A percentile compares a stretch with the other conserved stretches of the same genome.
Evolutionary conservation across 2,888 invertebrate genomes (phyloP).

Genomic region (Ichneumoninae sp.): DNA sequence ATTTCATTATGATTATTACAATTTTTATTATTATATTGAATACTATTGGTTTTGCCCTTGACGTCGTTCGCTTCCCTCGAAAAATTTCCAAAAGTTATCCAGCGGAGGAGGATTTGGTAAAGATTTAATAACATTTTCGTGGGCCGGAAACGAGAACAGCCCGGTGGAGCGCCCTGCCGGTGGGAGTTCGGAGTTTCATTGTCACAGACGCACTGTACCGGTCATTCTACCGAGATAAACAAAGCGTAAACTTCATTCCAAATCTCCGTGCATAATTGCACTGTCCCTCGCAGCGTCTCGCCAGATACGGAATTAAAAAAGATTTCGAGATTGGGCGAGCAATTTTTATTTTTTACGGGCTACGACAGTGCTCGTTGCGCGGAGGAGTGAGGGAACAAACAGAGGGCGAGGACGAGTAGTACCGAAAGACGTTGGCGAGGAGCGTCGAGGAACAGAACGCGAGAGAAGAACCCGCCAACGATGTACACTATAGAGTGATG

Average conservation of each 20-base stretch:
- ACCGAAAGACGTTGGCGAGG: not conserved
- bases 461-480: not conserved
- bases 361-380: not conserved
- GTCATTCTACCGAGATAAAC: not conserved
- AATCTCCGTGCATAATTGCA: not conserved
- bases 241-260: conserved; percentile 1
- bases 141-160: conserved; percentile 6
- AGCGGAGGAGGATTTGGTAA: not conserved
- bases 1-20: conserved; percentile 50
- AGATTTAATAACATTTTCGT: conserved; percentile 49
- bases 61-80: not conserved
- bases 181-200: conserved; percentile 55
- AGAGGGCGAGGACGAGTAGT: not conserved
- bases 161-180: conserved; percentile 1
- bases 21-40: conserved; percentile 21
- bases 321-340: conserved; percentile 32
- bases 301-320: conserved; percentile 27
- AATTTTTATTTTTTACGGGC: not conserved
- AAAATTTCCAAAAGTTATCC: conserved; percentile 36
- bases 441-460: not conserved
- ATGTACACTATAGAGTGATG: not conserved
- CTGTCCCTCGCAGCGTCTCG: not conserved
- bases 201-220: not conserved
- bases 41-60: not conserved
- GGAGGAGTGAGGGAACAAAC: not conserved